A percentile compares a stretch with the other conserved stretches of the same genome.
These are phyloP conservation scores for Xestia c-nigrum DNA, from an alignment of 2,888 invertebrate genomes.

Conservation along the genomic window DNA sequence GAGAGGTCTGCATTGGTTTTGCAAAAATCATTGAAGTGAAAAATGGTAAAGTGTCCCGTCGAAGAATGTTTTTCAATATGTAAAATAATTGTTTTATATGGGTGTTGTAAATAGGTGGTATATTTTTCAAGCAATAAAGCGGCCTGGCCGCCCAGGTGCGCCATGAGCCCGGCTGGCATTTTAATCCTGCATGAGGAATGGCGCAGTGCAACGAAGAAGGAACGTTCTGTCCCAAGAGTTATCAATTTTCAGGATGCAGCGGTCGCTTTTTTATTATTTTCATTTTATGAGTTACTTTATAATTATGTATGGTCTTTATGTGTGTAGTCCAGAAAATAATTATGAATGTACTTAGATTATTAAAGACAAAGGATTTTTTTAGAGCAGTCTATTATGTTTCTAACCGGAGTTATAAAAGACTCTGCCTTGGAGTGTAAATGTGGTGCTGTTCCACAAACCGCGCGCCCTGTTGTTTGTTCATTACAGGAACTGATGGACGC, in stretches of 20 bases:
- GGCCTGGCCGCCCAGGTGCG: slow-evolving; percentile 75
- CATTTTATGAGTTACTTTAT: slow-evolving; percentile 9
- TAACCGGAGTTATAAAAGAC: neutral
- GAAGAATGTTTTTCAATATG: slow-evolving; percentile 31
- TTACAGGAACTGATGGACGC: too few species aligned
- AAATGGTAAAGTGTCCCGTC: slow-evolving; percentile 20
- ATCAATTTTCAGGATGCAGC: slow-evolving; percentile 69
- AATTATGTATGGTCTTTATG: neutral
- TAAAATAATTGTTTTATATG: slow-evolving; percentile 30
- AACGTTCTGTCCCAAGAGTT: slow-evolving; percentile 68
- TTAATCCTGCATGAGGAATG: slow-evolving; percentile 77
- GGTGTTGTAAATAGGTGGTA: slow-evolving; percentile 29
- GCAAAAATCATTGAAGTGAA: slow-evolving; percentile 42
- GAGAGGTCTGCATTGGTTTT: slow-evolving; percentile 54
- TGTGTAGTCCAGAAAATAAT: neutral
- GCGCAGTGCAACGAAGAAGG: slow-evolving; percentile 68
- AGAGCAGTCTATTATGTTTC: neutral
- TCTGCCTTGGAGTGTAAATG: too few species aligned
- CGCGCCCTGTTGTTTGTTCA: too few species aligned
- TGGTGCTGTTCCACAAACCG: too few species aligned
- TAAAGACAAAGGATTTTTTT: neutral
- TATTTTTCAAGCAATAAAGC: slow-evolving; percentile 68
- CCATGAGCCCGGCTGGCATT: slow-evolving; percentile 70
- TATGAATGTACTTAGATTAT: neutral
- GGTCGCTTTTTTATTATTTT: slow-evolving; percentile 26